Evolutionary conservation across 53 echinoderm and acorn worm genomes (phyloP).

Genomic region (Actinopyga echinites): DNA sequence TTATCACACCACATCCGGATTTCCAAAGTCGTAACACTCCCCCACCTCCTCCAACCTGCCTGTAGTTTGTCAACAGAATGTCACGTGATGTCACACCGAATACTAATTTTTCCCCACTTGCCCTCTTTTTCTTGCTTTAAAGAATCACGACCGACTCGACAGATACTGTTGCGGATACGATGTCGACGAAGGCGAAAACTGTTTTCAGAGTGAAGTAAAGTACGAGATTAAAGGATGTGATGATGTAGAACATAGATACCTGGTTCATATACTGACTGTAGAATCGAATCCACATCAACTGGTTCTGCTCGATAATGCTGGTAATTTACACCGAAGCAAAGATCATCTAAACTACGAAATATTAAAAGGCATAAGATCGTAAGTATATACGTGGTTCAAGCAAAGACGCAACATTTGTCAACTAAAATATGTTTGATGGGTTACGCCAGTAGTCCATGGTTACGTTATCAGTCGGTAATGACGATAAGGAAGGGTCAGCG

Average conservation of each 20-base stretch:
- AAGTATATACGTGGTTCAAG: neutral
- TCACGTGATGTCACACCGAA: no score
- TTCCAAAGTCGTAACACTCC: no score
- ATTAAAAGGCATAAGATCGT: constrained; percentile 45
- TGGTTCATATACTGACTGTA: constrained; percentile 43
- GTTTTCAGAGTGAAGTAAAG: neutral
- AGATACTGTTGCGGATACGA: constrained; percentile 21
- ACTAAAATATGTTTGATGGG: no score
- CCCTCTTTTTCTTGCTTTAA: neutral
- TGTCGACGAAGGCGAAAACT: neutral
- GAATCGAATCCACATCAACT: constrained; percentile 8
- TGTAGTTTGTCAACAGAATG: no score
- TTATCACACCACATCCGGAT: no score
- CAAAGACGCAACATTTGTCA: no score
- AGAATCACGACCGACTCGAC: constrained; percentile 21
- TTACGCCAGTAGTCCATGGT: no score
- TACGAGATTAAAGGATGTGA: constrained; percentile 28
- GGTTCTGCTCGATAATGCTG: constrained; percentile 29
- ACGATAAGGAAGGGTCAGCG: no score
- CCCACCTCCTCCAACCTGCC: no score
- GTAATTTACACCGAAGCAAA: neutral
- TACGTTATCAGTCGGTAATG: no score
- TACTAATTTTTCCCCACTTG: no score
- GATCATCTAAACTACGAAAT: constrained; percentile 32
- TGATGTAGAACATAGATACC: constrained; percentile 21